Percentiles rank a stretch among this genome's conserved stretches.
phyloP scores from a whole-genome alignment of 2,888 invertebrate genomes.

The Brenthis ino region DNA sequence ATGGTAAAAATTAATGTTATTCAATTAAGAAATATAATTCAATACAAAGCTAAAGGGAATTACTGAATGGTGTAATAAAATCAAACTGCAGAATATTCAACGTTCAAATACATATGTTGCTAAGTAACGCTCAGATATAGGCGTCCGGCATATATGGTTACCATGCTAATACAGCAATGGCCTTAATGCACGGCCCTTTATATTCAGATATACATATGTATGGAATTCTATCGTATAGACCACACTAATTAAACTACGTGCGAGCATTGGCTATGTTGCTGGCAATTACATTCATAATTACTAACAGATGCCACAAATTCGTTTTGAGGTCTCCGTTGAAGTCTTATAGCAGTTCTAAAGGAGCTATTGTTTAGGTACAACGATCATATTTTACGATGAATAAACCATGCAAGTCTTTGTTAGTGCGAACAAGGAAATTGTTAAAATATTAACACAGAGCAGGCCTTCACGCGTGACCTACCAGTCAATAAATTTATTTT shows the following conservation, averaged over 20 bases:
- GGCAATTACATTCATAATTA: conserved; percentile 45
- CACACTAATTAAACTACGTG: conserved; percentile 37
- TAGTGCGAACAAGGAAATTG: conserved; percentile 32
- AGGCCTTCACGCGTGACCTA: no score
- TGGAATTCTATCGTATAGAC: conserved; percentile 25
- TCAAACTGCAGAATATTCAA: neutral
- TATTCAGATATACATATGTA: conserved; percentile 22
- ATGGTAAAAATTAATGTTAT: no score
- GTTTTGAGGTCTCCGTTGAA: conserved; percentile 37
- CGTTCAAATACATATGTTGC: conserved; percentile 5
- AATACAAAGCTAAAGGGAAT: neutral
- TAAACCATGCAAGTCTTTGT: conserved; percentile 32
- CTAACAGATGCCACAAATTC: conserved; percentile 44
- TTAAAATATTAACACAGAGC: conserved; percentile 9
- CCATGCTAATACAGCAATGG: conserved; percentile 24
- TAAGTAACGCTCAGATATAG: neutral
- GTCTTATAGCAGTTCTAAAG: conserved; percentile 36
- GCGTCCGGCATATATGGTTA: conserved; percentile 6
- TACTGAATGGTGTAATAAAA: neutral
- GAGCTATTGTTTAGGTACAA: conserved; percentile 39
- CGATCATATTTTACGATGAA: conserved; percentile 32
- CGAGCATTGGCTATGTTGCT: conserved; percentile 36
- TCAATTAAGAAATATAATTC: no score
- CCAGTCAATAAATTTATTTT: no score
- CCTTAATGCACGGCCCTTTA: conserved; percentile 32